phyloP scores from a whole-genome alignment of 2,113 vertebrate species.

The Carlito syrichta region DNA sequence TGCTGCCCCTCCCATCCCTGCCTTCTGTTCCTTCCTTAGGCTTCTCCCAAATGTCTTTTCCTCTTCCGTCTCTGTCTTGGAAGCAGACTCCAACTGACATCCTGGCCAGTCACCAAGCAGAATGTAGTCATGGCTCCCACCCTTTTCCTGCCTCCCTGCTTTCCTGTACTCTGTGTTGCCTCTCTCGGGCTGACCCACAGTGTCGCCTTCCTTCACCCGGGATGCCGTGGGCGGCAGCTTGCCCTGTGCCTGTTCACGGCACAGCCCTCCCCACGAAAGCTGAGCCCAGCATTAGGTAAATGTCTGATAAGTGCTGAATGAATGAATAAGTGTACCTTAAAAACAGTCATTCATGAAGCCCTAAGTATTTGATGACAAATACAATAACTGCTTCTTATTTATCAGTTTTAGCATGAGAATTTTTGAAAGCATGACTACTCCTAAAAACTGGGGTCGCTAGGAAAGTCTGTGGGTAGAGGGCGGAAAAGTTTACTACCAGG shows the following conservation, averaged over 20 bases:
- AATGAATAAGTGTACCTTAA: too few species aligned
- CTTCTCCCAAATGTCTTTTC: neutral
- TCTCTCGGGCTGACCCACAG: neutral
- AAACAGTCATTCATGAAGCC: neutral
- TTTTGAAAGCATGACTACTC: neutral
- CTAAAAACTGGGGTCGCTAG: neutral
- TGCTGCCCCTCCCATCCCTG: neutral
- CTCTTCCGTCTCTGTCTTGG: neutral
- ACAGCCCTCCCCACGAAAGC: neutral
- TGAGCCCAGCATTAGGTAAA: neutral
- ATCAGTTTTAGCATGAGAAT: neutral
- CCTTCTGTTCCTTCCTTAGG: too few species aligned
- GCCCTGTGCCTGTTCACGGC: neutral
- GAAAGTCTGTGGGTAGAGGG: neutral
- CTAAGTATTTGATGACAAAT: neutral
- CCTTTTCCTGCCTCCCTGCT: too few species aligned
- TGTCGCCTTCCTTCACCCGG: neutral
- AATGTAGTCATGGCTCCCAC: neutral
- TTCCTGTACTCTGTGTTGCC: neutral
- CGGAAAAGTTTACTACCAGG: neutral
- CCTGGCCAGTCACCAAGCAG: neutral
- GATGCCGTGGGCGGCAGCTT: neutral
- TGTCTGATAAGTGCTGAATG: too few species aligned
- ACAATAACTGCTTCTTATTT: neutral
- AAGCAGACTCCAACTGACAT: neutral